These are phyloP conservation scores for Idaea straminata DNA, from an alignment of 2,888 invertebrate genomes.

Conservation along the genomic window DNA sequence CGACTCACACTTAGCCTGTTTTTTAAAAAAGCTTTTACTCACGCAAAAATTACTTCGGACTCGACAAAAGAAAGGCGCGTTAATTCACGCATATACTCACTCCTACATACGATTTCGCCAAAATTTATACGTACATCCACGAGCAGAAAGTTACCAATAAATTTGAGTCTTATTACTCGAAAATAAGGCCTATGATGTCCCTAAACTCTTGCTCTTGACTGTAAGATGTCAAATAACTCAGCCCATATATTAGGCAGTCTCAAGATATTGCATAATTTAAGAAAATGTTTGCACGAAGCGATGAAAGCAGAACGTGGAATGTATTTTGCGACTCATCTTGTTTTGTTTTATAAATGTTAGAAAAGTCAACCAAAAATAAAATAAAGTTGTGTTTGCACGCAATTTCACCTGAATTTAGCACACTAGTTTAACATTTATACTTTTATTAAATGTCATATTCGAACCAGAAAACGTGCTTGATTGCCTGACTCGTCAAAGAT, in stretches of 20 bases:
- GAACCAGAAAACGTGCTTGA: too few relatives aligned
- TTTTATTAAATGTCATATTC: too few relatives aligned
- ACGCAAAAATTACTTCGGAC: neutral
- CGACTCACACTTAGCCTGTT: too few relatives aligned
- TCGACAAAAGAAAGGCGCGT: neutral
- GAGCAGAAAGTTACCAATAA: neutral
- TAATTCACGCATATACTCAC: neutral
- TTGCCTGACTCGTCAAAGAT: too few relatives aligned
- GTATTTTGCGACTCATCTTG: slow-evolving; percentile 15
- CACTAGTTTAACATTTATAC: too few relatives aligned
- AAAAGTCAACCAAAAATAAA: slow-evolving; percentile 6
- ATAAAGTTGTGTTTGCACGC: neutral
- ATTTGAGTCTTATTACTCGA: neutral
- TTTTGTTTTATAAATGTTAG: slow-evolving; percentile 15
- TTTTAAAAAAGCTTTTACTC: neutral
- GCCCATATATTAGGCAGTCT: slow-evolving; percentile 16
- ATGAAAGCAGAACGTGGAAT: slow-evolving; percentile 16
- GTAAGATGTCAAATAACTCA: slow-evolving; percentile 1
- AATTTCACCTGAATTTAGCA: too few relatives aligned
- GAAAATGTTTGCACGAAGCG: slow-evolving; percentile 14
- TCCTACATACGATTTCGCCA: neutral
- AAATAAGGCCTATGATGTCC: neutral
- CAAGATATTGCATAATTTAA: slow-evolving; percentile 24
- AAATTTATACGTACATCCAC: neutral
- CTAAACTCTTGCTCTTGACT: neutral